Percentiles rank a stretch among this genome's conserved stretches.
These are phyloP conservation scores for Branchellion lobata DNA, from an alignment of 2,888 invertebrate species.

Conservation along the genomic window DNA sequence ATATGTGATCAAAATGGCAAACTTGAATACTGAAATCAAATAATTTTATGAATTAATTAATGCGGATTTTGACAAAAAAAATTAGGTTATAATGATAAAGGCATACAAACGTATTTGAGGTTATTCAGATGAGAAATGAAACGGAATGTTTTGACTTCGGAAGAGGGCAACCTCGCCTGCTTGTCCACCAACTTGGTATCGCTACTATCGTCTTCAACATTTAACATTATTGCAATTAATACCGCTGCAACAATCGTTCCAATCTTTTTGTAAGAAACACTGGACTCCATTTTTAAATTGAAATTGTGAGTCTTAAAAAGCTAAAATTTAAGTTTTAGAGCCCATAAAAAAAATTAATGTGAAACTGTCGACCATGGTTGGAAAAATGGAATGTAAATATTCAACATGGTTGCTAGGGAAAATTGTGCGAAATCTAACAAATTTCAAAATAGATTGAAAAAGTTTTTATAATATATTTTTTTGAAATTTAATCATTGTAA, in stretches of 20 bases:
- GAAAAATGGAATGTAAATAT: background rate
- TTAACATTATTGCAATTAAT: slow-evolving; percentile 1
- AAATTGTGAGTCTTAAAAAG: background rate
- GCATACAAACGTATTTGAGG: slow-evolving; percentile 21
- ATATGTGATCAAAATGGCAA: too few relatives aligned
- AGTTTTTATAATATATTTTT: background rate
- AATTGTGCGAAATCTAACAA: too few relatives aligned
- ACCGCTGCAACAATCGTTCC: background rate
- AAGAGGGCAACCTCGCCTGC: slow-evolving; percentile 31
- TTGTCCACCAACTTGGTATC: slow-evolving; percentile 28
- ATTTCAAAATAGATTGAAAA: too few relatives aligned
- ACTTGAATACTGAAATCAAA: too few relatives aligned
- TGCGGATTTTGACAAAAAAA: too few relatives aligned
- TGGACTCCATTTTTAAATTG: slow-evolving; percentile 2
- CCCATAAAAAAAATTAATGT: background rate
- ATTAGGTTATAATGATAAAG: background rate
- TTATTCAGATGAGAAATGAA: slow-evolving; percentile 29
- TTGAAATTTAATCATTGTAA: background rate
- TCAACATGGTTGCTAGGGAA: background rate
- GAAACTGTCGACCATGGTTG: too few relatives aligned
- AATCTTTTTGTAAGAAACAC: background rate
- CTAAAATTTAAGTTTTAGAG: background rate
- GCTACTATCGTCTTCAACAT: slow-evolving; percentile 32
- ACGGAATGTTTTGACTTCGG: slow-evolving; percentile 13
- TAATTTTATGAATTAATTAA: too few relatives aligned